These are phyloP conservation scores for Aptenodytes patagonicus DNA, from an alignment of 2,113 vertebrate genomes.

Conservation along the genomic window DNA sequence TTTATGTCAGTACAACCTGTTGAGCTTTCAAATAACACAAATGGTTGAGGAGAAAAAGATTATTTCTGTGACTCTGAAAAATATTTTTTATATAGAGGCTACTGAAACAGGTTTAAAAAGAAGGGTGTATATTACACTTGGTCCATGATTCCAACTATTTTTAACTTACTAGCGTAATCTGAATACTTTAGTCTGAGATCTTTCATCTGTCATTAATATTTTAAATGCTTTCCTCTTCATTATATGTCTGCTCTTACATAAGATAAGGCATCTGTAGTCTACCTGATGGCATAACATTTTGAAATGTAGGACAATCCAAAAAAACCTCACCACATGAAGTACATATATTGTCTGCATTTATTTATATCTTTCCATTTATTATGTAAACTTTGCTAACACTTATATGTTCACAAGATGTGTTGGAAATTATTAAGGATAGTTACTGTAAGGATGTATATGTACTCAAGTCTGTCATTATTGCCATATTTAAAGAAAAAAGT, in stretches of 20 bases:
- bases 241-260: background rate
- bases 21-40: background rate
- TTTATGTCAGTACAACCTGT: background rate
- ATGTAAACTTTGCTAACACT: background rate
- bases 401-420: rapidly evolving
- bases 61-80: background rate
- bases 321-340: rapidly evolving
- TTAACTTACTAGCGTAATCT: background rate
- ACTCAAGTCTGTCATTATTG: background rate
- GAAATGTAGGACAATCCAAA: background rate
- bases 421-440: background rate
- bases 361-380: background rate
- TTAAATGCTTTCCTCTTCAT: background rate
- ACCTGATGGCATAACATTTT: background rate
- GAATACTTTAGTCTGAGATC: background rate
- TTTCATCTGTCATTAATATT: background rate
- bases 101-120: background rate
- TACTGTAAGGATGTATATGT: background rate
- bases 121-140: background rate
- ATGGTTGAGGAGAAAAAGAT: background rate
- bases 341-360: background rate
- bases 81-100: background rate
- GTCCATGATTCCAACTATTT: background rate
- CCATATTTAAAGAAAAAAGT: background rate
- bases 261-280: background rate